phyloP scores from a whole-genome alignment of 2,113 vertebrate species.

The Nanger granti region DNA sequence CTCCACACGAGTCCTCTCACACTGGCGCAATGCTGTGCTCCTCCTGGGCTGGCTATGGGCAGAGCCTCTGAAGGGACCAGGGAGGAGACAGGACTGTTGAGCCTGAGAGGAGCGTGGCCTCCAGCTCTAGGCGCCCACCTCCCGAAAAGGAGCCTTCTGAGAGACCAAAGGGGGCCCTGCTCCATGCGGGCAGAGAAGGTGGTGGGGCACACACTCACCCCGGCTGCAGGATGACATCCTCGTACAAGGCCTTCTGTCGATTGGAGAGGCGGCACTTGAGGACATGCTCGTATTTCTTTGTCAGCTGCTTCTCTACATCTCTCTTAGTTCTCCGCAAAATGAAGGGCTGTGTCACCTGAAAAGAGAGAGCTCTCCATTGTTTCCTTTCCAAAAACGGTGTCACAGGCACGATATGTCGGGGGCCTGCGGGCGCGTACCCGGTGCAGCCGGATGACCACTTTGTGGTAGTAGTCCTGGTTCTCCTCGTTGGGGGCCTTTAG shows the following conservation, averaged over 20 bases:
- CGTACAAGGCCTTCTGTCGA: conserved; percentile 85
- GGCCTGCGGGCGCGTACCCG: conserved; percentile 68
- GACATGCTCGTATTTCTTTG: conserved; percentile 88
- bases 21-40: not conserved
- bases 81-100: not conserved
- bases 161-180: not conserved
- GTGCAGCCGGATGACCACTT: conserved; percentile 85
- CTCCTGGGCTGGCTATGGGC: not conserved
- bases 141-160: not conserved
- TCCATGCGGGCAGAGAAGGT: not conserved
- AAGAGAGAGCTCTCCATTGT: not conserved
- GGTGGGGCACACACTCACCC: conserved; percentile 70
- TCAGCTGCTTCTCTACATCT: conserved; percentile 88
- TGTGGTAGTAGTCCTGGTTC: conserved; percentile 89
- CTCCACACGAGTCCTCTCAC: not conserved
- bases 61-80: not conserved
- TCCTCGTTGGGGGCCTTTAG: conserved; percentile 83
- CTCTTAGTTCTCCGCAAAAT: conserved; percentile 87
- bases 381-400: fast-evolving
- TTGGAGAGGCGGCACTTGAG: conserved; percentile 86
- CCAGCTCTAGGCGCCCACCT: not conserved
- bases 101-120: not conserved
- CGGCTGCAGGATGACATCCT: conserved; percentile 87
- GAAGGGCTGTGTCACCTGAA: conserved; percentile 88
- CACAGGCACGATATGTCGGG: fast-evolving